Base-by-base conservation (phyloP, 2,113 vertebrate species). In the Hypocryptadius cinnamomeus region DNA sequence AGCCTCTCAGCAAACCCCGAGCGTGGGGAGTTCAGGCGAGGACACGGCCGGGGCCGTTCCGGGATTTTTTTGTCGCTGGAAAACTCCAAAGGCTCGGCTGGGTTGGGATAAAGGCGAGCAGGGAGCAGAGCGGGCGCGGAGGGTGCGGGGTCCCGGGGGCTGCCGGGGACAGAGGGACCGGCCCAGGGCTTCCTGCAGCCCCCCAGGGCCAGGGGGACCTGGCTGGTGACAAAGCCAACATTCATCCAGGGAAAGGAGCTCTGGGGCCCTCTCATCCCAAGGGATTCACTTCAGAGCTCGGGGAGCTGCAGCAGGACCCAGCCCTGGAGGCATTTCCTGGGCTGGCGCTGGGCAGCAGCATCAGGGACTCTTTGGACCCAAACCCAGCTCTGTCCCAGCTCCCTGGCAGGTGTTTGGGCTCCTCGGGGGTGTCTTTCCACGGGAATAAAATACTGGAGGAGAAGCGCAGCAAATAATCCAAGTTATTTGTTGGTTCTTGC, bases 381-480 rank as follows among this genome's bases (percentile, higher is more conserved):
- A 88, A 76, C 7, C 30, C 76, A 57, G 76, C 89, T 31, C 61
- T 35, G 37, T 1, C n/a, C 14, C 5, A 19, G 25, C 86, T 42
- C 14, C 15, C 53, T 6, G 19, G 25, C 5, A 15, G 18, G 11
- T 5, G 11, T 22, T 4, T 12, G 57, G 33, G n/a, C 65, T 40
- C 59, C 6, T 20, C 48, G 33, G 24, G 3, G 3, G 15, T 11
- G 24, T 14, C 9, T 30, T 39, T 10, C 35, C 15, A 4, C 0
- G 11, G 50, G 47, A 50, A 61, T 1, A 1, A 87, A 35, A 28
- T 0, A 2, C 72, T 8, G 50, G 10, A 24, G 50, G 86, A 40
- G 48, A 30, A 2, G 5, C 8, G 1, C 4, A 45, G 53, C 33
- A 18, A n/a, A n/a, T n/a, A n/a, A n/a, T 3, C 70, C 44, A 0